Percentiles rank a stretch among this genome's conserved stretches.
phyloP scores from a whole-genome alignment of 2,797 vertebrate genomes.

The Sphaeramia orbicularis region DNA sequence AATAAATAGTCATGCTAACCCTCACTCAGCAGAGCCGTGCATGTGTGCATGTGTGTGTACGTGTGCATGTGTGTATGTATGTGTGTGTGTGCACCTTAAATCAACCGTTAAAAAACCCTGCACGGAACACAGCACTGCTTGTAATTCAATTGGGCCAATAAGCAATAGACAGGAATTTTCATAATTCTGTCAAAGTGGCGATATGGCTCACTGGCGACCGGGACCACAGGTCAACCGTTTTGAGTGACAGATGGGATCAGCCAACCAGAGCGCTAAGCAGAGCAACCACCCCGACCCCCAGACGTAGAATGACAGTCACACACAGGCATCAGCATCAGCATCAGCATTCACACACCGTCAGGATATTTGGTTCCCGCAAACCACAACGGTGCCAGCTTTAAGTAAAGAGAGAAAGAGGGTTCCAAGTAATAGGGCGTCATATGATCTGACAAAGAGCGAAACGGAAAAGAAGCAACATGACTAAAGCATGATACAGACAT shows the following conservation, averaged over 20 bases:
- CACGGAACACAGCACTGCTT: slow-evolving; percentile 76
- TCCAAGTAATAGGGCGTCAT: slow-evolving; percentile 9
- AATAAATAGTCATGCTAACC: slow-evolving; percentile 53
- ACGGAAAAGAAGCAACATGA: slow-evolving; percentile 6
- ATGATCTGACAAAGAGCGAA: slow-evolving; percentile 35
- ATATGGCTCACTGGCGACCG: slow-evolving; percentile 82
- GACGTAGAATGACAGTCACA: slow-evolving; percentile 81
- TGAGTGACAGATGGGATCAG: slow-evolving; percentile 94
- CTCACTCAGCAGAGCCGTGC: slow-evolving; percentile 26
- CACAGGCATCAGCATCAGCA: slow-evolving; percentile 77
- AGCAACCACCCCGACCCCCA: slow-evolving; percentile 51
- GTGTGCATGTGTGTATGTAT: neutral
- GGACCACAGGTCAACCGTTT: slow-evolving; percentile 84
- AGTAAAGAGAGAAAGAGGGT: slow-evolving; percentile 8
- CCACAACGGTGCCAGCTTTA: slow-evolving; percentile 14
- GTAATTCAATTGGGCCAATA: slow-evolving; percentile 88
- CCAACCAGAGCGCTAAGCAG: slow-evolving; percentile 90
- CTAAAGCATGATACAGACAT: slow-evolving; percentile 26
- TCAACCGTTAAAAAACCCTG: slow-evolving; percentile 69
- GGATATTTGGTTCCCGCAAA: slow-evolving; percentile 28
- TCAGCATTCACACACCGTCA: slow-evolving; percentile 68
- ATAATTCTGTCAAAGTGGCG: slow-evolving; percentile 86
- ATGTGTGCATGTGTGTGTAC: slow-evolving; percentile 28
- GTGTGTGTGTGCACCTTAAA: slow-evolving; percentile 57
- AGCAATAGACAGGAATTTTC: slow-evolving; percentile 88